Conservation (phyloP, 2,888 invertebrate genomes). For the Drosophila rellima region DNA sequence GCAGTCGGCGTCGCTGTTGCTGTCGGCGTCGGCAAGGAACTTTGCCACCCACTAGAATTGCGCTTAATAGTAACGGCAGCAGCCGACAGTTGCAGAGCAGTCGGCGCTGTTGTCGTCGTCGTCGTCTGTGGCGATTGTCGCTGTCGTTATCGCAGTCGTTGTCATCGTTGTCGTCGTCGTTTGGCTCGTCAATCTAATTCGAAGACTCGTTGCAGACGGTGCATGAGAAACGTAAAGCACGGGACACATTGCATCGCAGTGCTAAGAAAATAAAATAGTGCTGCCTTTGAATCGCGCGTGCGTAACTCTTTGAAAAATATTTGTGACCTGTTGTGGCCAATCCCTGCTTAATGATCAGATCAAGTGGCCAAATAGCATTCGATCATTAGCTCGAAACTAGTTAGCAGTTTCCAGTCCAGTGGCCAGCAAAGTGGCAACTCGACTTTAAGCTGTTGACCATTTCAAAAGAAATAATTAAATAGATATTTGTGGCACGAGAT, state of each 20-base stretch:
- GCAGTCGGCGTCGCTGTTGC: background rate
- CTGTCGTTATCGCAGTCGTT: conserved; percentile 1
- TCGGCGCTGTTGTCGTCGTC: background rate
- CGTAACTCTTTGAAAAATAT: conserved; percentile 29
- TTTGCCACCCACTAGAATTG: conserved; percentile 34
- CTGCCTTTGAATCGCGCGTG: conserved; percentile 43
- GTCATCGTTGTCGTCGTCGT: background rate
- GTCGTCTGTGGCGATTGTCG: background rate
- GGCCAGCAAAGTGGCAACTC: conserved; percentile 4
- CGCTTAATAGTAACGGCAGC: conserved; percentile 7
- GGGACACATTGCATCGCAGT: conserved; percentile 36
- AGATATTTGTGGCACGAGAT: conserved; percentile 8
- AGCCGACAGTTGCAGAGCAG: conserved; percentile 15
- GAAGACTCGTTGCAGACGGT: conserved; percentile 73
- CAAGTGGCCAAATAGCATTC: conserved; percentile 39
- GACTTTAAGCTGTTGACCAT: conserved; percentile 11
- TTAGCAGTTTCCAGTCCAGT: conserved; percentile 5
- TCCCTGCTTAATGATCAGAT: conserved; percentile 42
- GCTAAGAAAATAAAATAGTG: background rate
- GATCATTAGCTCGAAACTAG: conserved; percentile 25
- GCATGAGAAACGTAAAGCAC: conserved; percentile 45
- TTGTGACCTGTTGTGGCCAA: conserved; percentile 2
- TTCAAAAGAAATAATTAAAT: conserved; percentile 4
- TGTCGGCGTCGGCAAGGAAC: conserved; percentile 36
- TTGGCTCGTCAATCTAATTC: conserved; percentile 66